These are phyloP conservation scores for Caenorhabditis afra DNA, from an alignment of 2,888 invertebrate species.

Conservation along the genomic window DNA sequence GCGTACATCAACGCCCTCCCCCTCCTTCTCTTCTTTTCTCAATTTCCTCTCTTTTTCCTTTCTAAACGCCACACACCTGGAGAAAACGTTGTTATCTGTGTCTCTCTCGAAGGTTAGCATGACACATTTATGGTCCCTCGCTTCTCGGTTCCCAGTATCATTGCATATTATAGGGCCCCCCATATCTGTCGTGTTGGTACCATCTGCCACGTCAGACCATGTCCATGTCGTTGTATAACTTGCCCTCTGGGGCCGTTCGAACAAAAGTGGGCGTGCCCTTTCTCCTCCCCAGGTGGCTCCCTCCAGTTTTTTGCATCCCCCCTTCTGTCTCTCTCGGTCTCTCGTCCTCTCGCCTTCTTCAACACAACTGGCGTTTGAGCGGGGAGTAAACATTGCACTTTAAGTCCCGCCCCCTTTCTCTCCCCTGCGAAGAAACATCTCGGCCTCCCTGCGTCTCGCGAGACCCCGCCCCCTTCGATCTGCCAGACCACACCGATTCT, in stretches of 20 bases:
- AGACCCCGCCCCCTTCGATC: slow-evolving; percentile 15
- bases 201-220: too few species aligned
- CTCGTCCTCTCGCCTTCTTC: not conserved
- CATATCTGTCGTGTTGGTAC: not conserved
- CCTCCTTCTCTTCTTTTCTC: too few species aligned
- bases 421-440: slow-evolving; percentile 24
- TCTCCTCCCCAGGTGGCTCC: not conserved
- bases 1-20: slow-evolving; percentile 10
- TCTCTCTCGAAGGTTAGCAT: too few species aligned
- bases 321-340: not conserved
- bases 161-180: not conserved
- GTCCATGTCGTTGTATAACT: too few species aligned
- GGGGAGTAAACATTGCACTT: slow-evolving; percentile 55
- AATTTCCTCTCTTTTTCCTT: not conserved
- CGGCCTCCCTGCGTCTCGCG: slow-evolving; percentile 5
- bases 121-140: not conserved
- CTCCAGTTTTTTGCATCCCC: slow-evolving; percentile 15
- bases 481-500: slow-evolving; percentile 44
- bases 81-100: too few species aligned
- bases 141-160: not conserved
- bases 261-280: too few species aligned
- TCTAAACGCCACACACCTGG: not conserved
- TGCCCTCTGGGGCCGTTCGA: too few species aligned
- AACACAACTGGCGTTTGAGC: slow-evolving; percentile 13
- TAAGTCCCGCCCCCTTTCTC: slow-evolving; percentile 31